A percentile compares a stretch with the other conserved stretches of the same genome.
Evolutionary conservation across 2,113 vertebrate species (phyloP).

Genomic region (Dendrocopos noguchii): DNA sequence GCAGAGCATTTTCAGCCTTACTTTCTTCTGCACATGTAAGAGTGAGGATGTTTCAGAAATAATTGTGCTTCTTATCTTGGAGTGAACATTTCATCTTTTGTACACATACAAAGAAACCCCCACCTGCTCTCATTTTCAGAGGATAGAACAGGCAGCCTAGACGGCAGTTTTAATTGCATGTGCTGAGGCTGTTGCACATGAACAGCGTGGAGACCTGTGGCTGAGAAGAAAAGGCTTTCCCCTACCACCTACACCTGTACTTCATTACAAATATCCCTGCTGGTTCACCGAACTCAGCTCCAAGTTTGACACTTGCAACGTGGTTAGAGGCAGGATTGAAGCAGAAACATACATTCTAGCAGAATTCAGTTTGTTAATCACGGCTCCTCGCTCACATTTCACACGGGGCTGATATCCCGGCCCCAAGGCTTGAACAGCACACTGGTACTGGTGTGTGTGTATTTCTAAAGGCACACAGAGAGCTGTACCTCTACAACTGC

Average conservation of each 20-base stretch:
- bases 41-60: background rate
- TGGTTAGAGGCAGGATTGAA: background rate
- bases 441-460: background rate
- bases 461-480: background rate
- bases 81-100: conserved; percentile 4
- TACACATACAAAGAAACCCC: background rate
- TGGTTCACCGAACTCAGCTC: conserved; percentile 2
- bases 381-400: background rate
- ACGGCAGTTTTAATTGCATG: conserved; percentile 21
- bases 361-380: background rate
- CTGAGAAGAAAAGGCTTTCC: conserved; percentile 32
- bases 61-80: background rate
- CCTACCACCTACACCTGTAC: background rate
- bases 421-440: background rate
- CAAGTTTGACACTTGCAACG: background rate
- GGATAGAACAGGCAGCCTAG: conserved; percentile 3
- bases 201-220: background rate
- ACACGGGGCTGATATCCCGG: background rate
- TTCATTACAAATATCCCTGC: conserved; percentile 45
- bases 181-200: background rate
- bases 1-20: no score
- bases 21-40: no score
- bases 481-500: background rate
- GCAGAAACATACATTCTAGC: background rate
- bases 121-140: background rate